Evolutionary conservation across 2,888 invertebrate species (phyloP), one percentile per base, ranked within the genome.

Genomic region (Xestia xanthographa): DNA sequence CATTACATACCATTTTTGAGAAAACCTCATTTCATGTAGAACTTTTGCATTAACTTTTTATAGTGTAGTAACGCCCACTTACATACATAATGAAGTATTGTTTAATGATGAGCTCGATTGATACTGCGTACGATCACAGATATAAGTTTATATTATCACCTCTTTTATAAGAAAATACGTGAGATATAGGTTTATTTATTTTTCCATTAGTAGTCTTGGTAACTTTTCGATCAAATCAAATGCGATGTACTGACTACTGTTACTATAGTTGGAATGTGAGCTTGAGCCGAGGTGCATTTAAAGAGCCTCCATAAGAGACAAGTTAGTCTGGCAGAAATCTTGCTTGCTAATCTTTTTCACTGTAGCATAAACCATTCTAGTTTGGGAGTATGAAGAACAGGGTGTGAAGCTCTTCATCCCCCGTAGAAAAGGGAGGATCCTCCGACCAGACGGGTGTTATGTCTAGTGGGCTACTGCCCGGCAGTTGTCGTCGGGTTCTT

Each of bases 1-100:
- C n/a, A n/a, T n/a, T n/a, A n/a, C n/a, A n/a, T n/a, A n/a, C n/a
- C n/a, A n/a, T n/a, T n/a, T n/a, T n/a, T n/a, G n/a, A n/a, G n/a
- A n/a, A n/a, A 48, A 58, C 66, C 45, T 75, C 34, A 26, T n/a
- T 58, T 6, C 9, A 68, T 53, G n/a, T 74, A 45, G 63, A 41
- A 43, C 70, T 83, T 73, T 65, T 83, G 68, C 48, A 60, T 17
- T 4, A 45, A 60, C 60, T 50, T 60, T 77, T 56, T 71, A 56
- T 66, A 53, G 29, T 72, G 63, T 17, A 22, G 29, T 22, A 53
- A 75, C 81, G 43, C 86, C 78, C 53, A 87, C 75, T 77, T 86
- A 84, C 87, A 86, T 83, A 75, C 41, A 29, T 84, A 86, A 85
- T 85, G 63, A 87, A 65, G 75, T 79, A 86, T 86, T 86, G 86